Percentiles rank a stretch among this genome's conserved stretches.
Evolutionary conservation across 2,888 invertebrate species (phyloP).

Genomic region (Pocota personata): DNA sequence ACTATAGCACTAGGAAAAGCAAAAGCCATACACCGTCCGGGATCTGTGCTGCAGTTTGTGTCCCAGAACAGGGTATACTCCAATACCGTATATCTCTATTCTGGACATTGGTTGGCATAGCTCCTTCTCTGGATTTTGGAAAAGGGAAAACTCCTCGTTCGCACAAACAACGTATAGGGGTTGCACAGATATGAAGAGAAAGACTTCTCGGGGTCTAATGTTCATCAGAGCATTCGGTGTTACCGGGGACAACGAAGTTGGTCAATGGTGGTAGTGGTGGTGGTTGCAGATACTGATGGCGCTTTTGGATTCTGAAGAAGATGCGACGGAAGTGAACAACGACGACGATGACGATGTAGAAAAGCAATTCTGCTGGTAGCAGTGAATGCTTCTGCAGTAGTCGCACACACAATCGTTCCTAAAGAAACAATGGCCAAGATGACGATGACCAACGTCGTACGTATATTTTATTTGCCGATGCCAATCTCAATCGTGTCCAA

Average conservation of each 20-base stretch:
- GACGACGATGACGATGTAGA: slow-evolving; percentile 52
- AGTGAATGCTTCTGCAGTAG: slow-evolving; percentile 40
- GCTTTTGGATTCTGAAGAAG: slow-evolving; percentile 58
- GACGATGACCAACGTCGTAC: slow-evolving; percentile 54
- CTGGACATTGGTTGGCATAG: slow-evolving; percentile 50
- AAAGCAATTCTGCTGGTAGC: slow-evolving; percentile 60
- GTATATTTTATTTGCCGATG: slow-evolving; percentile 61
- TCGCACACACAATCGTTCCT: slow-evolving; percentile 10
- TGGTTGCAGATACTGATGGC: slow-evolving; percentile 55
- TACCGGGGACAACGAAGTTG: not conserved
- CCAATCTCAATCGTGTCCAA: slow-evolving; percentile 56
- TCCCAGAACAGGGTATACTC: slow-evolving; percentile 43
- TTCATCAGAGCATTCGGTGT: slow-evolving; percentile 54
- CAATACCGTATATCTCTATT: slow-evolving; percentile 64
- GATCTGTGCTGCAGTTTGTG: slow-evolving; percentile 62
- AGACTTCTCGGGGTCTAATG: slow-evolving; percentile 46
- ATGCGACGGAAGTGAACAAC: slow-evolving; percentile 65
- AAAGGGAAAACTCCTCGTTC: slow-evolving; percentile 60
- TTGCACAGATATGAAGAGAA: slow-evolving; percentile 14
- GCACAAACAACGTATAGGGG: slow-evolving; percentile 34
- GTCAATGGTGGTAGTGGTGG: slow-evolving; percentile 31
- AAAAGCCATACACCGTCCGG: slow-evolving; percentile 43
- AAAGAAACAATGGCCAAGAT: slow-evolving; percentile 60
- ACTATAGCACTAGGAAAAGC: slow-evolving; percentile 38
- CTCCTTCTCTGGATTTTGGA: slow-evolving; percentile 11